These are phyloP conservation scores for Aplocera efformata DNA, from an alignment of 2,888 invertebrate species.

Conservation along the genomic window DNA sequence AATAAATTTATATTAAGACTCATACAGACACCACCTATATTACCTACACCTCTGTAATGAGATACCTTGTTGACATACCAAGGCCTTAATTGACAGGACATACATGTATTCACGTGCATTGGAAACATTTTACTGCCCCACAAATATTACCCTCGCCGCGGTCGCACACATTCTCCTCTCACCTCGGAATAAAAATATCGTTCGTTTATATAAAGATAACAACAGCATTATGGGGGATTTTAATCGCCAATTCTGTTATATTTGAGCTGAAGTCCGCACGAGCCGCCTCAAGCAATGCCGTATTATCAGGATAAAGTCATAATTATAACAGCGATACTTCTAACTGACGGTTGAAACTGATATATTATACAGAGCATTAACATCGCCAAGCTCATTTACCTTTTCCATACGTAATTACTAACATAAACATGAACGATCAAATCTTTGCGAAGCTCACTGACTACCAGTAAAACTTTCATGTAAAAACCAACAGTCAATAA, in stretches of 20 bases:
- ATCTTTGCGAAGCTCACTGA: slow-evolving; percentile 10
- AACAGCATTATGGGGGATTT: slow-evolving; percentile 20
- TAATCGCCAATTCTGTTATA: slow-evolving; percentile 33
- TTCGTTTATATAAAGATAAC: slow-evolving; percentile 25
- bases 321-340: slow-evolving; percentile 17
- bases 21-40: slow-evolving; percentile 11
- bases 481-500: slow-evolving; percentile 50
- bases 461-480: slow-evolving; percentile 17
- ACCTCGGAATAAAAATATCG: slow-evolving; percentile 19
- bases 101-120: slow-evolving; percentile 9
- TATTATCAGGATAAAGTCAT: slow-evolving; percentile 24
- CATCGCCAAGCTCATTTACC: background rate
- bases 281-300: slow-evolving; percentile 39
- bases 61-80: slow-evolving; percentile 16
- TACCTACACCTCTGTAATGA: slow-evolving; percentile 13
- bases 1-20: background rate
- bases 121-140: slow-evolving; percentile 10
- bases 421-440: slow-evolving; percentile 16
- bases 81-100: slow-evolving; percentile 18
- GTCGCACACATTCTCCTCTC: slow-evolving; percentile 12
- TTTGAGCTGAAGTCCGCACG: slow-evolving; percentile 35
- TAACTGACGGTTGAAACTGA: slow-evolving; percentile 8
- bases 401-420: slow-evolving; percentile 15
- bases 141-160: slow-evolving; percentile 4
- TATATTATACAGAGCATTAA: slow-evolving; percentile 1